Conservation (phyloP, 1,140 invertebrate species). For the Aphelenchoides fujianensis region DNA sequence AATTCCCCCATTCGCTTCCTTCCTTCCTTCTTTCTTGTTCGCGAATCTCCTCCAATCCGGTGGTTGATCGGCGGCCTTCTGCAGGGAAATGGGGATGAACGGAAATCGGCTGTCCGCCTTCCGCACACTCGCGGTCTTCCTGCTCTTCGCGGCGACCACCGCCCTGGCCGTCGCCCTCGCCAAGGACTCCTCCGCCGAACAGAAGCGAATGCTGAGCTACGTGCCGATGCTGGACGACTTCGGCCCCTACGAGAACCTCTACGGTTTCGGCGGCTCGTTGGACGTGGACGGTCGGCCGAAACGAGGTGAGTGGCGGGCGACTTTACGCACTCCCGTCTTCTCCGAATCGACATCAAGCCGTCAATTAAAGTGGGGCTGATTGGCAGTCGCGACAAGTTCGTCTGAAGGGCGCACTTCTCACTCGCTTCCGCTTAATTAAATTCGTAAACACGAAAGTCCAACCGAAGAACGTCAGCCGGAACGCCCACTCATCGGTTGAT, state of each 20-base stretch:
- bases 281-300: background rate
- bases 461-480: no score
- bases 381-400: no score
- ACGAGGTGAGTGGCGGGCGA: background rate
- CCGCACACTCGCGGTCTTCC: background rate
- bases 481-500: background rate
- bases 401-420: no score
- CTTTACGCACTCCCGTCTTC: no score
- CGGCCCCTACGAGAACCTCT: background rate
- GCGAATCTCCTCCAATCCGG: no score
- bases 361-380: no score
- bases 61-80: background rate
- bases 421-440: no score
- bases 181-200: background rate
- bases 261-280: background rate
- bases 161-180: background rate
- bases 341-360: no score
- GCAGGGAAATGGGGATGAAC: constrained; percentile 7
- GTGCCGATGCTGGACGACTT: background rate
- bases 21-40: no score
- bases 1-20: no score
- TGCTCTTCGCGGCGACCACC: background rate
- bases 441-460: background rate
- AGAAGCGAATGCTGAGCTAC: background rate
- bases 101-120: background rate